These are phyloP conservation scores for Camptogramma bilineatum DNA, from an alignment of 2,888 invertebrate genomes.

Conservation along the genomic window DNA sequence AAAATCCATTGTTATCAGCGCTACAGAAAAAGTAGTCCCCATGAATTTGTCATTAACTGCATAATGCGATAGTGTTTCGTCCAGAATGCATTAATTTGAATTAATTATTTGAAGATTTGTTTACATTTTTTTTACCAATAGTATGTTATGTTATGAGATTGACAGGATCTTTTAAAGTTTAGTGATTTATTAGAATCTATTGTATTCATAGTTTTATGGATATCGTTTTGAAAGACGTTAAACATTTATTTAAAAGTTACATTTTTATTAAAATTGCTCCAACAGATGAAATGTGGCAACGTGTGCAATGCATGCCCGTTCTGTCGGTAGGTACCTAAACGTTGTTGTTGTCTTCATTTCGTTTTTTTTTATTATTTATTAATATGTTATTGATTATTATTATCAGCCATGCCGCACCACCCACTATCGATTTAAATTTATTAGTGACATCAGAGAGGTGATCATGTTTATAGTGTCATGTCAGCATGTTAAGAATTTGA, in stretches of 20 bases:
- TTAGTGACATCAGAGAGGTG: constrained; percentile 45
- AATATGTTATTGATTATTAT: constrained; percentile 35
- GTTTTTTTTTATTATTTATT: too few species aligned
- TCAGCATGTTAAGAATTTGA: constrained; percentile 1
- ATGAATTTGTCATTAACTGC: too few species aligned
- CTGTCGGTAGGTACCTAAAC: constrained; percentile 28
- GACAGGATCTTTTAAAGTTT: too few species aligned
- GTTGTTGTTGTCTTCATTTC: constrained; percentile 36
- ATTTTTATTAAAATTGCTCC: neutral
- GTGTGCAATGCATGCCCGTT: constrained; percentile 24
- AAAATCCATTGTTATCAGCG: too few species aligned
- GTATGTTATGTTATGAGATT: too few species aligned
- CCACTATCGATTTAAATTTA: constrained; percentile 47
- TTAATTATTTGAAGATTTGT: too few species aligned
- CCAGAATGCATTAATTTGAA: too few species aligned
- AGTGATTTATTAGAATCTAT: too few species aligned
- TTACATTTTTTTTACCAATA: too few species aligned
- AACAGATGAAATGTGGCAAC: neutral
- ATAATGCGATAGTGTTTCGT: too few species aligned
- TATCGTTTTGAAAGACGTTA: neutral
- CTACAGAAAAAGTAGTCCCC: too few species aligned
- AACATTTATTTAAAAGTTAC: neutral
- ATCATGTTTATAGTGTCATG: constrained; percentile 19
- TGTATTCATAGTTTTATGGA: too few species aligned
- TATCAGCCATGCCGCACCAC: constrained; percentile 41